Evolutionary conservation across 1,140 invertebrate species (phyloP).

Genomic region (Papilio aristodemus): DNA sequence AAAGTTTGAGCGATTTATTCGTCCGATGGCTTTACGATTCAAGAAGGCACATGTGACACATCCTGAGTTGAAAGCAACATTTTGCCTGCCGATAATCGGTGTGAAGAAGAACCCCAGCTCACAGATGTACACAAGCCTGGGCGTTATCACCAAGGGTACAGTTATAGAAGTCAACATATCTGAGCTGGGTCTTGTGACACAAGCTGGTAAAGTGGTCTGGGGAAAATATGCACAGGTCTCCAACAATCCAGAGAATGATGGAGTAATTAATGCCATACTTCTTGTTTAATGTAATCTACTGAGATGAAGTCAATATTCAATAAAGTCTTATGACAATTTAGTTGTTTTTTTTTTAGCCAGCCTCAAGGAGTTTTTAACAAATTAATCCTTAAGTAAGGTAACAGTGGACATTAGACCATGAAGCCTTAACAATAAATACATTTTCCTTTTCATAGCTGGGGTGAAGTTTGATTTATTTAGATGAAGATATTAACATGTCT

Average conservation of each 20-base stretch:
- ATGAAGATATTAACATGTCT: no score
- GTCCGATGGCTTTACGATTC: conserved; percentile 98
- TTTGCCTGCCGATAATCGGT: conserved; percentile 98
- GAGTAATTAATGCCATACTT: conserved; percentile 99
- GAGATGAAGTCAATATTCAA: conserved; percentile 44
- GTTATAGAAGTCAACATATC: conserved; percentile 99
- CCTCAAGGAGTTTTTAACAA: background rate
- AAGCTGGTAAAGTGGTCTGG: conserved; percentile 99
- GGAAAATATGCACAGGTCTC: conserved; percentile 99
- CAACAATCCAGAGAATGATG: conserved; percentile 99
- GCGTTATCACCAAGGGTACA: conserved; percentile 99
- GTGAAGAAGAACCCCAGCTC: conserved; percentile 99
- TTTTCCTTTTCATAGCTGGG: no score
- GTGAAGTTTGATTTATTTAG: no score
- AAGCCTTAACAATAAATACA: no score
- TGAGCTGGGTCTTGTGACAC: conserved; percentile 98
- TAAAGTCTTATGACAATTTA: conserved; percentile 44
- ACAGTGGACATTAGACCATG: no score
- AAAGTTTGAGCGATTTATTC: conserved; percentile 99
- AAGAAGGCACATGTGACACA: conserved; percentile 99
- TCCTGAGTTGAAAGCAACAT: conserved; percentile 99
- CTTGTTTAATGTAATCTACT: conserved; percentile 87
- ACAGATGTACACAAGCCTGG: conserved; percentile 97
- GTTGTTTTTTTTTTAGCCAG: conserved; percentile 32
- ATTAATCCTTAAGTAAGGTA: background rate